Evolutionary conservation across 2,888 invertebrate genomes (phyloP).

Genomic region (Drosophila stalkeri): DNA sequence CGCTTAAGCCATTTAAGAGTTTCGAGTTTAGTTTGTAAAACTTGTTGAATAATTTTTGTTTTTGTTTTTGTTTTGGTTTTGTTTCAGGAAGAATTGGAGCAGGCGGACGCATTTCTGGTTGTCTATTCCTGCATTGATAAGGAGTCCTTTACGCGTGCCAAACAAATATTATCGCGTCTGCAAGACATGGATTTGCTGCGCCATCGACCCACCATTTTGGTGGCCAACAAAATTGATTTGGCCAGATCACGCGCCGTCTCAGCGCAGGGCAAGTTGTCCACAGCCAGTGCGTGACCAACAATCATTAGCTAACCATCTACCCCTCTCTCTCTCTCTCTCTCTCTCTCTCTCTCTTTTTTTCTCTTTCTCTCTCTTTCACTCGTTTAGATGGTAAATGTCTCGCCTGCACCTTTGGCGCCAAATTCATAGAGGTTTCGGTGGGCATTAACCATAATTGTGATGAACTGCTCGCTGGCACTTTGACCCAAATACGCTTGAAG

Average conservation of each 20-base stretch:
- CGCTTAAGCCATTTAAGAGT: slow-evolving; percentile 11
- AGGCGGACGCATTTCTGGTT: slow-evolving; percentile 93
- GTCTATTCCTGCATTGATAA: slow-evolving; percentile 97
- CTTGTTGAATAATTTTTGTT: slow-evolving; percentile 52
- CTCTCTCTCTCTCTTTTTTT: slow-evolving; percentile 48
- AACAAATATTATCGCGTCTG: slow-evolving; percentile 91
- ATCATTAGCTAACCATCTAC: slow-evolving; percentile 19
- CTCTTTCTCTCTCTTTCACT: neutral
- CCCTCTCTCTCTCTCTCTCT: neutral
- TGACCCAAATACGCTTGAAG: slow-evolving; percentile 95
- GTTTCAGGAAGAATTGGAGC: slow-evolving; percentile 91
- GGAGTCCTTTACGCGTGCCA: slow-evolving; percentile 93
- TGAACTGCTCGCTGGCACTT: slow-evolving; percentile 95
- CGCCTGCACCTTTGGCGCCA: slow-evolving; percentile 95
- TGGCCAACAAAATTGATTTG: slow-evolving; percentile 97
- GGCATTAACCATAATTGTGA: slow-evolving; percentile 99
- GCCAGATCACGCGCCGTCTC: slow-evolving; percentile 95
- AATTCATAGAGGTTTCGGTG: slow-evolving; percentile 98
- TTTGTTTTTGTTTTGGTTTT: neutral
- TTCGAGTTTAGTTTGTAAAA: slow-evolving; percentile 29
- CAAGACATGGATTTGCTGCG: slow-evolving; percentile 92
- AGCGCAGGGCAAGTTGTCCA: slow-evolving; percentile 90
- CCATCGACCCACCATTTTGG: slow-evolving; percentile 92
- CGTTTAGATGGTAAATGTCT: slow-evolving; percentile 95
- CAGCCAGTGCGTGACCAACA: slow-evolving; percentile 44